Conservation (phyloP, 2,113 vertebrate genomes). For the Tetraodon nigroviridis region DNA sequence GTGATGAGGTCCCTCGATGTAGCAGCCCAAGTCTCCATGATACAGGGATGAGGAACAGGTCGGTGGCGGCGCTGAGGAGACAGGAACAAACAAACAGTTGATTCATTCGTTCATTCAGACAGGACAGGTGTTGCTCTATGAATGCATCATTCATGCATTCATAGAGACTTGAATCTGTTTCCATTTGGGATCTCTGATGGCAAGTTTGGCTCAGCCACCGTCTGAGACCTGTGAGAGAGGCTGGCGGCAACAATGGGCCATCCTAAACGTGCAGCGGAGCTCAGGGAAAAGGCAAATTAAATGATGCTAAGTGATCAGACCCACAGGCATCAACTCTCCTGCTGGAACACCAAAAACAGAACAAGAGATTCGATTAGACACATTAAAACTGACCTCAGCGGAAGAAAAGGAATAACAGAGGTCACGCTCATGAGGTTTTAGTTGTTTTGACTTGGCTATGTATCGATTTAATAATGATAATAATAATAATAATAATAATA, state of each 20-base stretch:
- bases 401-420: too few species aligned
- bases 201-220: slow-evolving; percentile 31
- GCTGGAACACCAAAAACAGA: slow-evolving; percentile 33
- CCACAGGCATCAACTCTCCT: slow-evolving; percentile 34
- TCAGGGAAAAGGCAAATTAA: slow-evolving; percentile 37
- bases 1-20: slow-evolving; percentile 62
- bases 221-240: slow-evolving; percentile 27
- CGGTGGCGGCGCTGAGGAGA: slow-evolving; percentile 51
- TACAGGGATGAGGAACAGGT: slow-evolving; percentile 44
- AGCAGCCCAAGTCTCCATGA: slow-evolving; percentile 52
- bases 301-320: slow-evolving; percentile 43
- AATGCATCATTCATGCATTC: slow-evolving; percentile 48
- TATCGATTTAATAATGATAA: too few species aligned
- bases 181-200: slow-evolving; percentile 41
- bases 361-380: neutral
- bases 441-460: too few species aligned
- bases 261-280: slow-evolving; percentile 19
- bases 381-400: too few species aligned
- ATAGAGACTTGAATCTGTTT: slow-evolving; percentile 35
- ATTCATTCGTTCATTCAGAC: slow-evolving; percentile 1
- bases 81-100: slow-evolving; percentile 20
- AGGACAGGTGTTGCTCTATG: slow-evolving; percentile 41
- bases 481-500: too few species aligned
- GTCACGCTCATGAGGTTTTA: too few species aligned
- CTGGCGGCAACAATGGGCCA: slow-evolving; percentile 22